These are phyloP conservation scores for Palythoa heliodiscus DNA, from an alignment of 92 coral and sea anemone genomes.

Conservation along the genomic window DNA sequence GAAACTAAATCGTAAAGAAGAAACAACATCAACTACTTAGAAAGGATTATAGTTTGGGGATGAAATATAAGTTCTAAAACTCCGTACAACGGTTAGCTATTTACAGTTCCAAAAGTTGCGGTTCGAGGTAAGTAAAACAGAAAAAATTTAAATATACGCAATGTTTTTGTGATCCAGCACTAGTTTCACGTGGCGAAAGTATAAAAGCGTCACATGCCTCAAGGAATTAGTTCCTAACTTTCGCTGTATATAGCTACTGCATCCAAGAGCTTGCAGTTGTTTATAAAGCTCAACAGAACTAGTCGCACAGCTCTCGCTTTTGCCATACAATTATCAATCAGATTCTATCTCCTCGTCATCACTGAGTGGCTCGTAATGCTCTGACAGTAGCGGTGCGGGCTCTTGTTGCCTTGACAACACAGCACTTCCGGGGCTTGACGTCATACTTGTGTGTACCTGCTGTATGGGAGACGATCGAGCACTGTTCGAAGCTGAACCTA, in stretches of 20 bases:
- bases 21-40: neutral
- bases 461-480: conserved; percentile 95
- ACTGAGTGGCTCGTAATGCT: conserved; percentile 95
- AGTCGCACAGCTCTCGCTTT: neutral
- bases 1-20: neutral
- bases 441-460: conserved; percentile 50
- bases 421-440: conserved; percentile 75
- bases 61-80: neutral
- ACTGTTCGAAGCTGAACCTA: conserved; percentile 90
- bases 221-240: neutral
- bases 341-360: conserved; percentile 78
- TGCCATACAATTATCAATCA: neutral
- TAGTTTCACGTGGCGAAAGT: neutral
- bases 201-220: neutral
- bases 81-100: neutral
- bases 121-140: no score
- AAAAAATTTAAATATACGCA: neutral
- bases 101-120: no score
- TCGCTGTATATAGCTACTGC: neutral
- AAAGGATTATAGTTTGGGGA: neutral
- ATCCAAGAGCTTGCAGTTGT: neutral
- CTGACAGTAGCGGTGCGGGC: conserved; percentile 81
- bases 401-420: conserved; percentile 80
- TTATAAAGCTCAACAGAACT: no score
- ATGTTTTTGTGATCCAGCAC: neutral